phyloP scores from a whole-genome alignment of 1,140 invertebrate species.

The Drosophila novamexicana region DNA sequence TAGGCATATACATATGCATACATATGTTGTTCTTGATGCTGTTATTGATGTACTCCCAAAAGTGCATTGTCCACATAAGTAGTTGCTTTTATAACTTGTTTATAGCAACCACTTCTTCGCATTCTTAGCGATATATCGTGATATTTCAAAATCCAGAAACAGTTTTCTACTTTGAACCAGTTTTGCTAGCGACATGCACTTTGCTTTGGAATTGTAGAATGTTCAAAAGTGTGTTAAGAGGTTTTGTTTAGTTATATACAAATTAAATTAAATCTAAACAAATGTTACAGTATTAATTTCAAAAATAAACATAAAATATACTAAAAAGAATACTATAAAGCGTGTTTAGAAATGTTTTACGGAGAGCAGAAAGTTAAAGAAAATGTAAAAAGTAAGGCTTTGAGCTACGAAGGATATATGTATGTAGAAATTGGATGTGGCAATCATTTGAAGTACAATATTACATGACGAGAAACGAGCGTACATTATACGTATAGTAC shows the following conservation, averaged over 20 bases:
- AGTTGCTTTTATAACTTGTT: conserved; percentile 31
- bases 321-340: conserved; percentile 11
- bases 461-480: conserved; percentile 38
- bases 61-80: conserved; percentile 65
- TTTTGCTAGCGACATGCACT: conserved; percentile 32
- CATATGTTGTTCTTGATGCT: conserved; percentile 28
- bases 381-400: background rate
- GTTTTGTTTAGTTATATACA: conserved; percentile 46
- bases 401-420: conserved; percentile 19
- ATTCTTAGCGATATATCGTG: conserved; percentile 4
- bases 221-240: conserved; percentile 1
- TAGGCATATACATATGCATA: conserved; percentile 1
- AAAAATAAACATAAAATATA: conserved; percentile 8
- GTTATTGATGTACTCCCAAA: conserved; percentile 42
- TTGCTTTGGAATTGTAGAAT: conserved; percentile 2
- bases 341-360: background rate
- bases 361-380: conserved; percentile 9
- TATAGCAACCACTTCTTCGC: conserved; percentile 51
- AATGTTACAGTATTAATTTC: conserved; percentile 29
- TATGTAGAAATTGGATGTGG: conserved; percentile 32
- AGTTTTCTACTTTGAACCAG: conserved; percentile 6
- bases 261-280: conserved; percentile 30
- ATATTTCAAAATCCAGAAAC: conserved; percentile 4
- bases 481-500: conserved; percentile 48
- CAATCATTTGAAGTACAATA: conserved; percentile 36